Conservation (phyloP, 2,888 invertebrate genomes). For the Chalcis sispes region DNA sequence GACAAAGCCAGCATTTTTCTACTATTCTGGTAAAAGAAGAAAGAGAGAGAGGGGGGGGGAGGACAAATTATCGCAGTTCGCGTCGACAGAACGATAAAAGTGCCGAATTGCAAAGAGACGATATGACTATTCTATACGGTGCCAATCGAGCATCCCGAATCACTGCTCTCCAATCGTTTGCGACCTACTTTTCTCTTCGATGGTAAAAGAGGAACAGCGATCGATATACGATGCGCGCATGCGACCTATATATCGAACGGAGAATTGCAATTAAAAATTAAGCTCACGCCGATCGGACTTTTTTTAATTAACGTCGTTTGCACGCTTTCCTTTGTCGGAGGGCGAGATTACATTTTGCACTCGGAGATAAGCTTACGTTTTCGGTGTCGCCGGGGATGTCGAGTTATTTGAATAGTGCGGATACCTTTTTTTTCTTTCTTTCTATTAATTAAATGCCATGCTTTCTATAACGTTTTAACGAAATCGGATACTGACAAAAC, state of each 20-base stretch:
- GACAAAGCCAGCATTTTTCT: no score
- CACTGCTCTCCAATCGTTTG: neutral
- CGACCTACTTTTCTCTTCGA: conserved; percentile 36
- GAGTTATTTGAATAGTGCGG: neutral
- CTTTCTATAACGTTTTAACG: no score
- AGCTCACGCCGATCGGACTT: neutral
- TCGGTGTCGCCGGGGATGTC: neutral
- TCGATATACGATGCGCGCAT: neutral
- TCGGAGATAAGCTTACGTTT: no score
- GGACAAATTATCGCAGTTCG: neutral
- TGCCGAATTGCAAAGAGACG: conserved; percentile 35
- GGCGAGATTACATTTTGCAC: neutral
- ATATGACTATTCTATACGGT: neutral
- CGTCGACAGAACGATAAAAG: neutral
- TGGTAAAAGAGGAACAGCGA: neutral
- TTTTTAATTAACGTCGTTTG: conserved; percentile 11
- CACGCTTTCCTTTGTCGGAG: neutral
- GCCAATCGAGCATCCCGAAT: conserved; percentile 3
- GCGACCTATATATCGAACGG: neutral
- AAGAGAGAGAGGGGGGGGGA: neutral
- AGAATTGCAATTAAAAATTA: conserved; percentile 25
- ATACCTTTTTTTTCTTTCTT: no score
- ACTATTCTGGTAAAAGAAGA: neutral
- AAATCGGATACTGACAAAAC: no score
- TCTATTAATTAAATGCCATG: no score